phyloP scores from a whole-genome alignment of 1,140 invertebrate genomes.

The Tetragonula clypearis region DNA sequence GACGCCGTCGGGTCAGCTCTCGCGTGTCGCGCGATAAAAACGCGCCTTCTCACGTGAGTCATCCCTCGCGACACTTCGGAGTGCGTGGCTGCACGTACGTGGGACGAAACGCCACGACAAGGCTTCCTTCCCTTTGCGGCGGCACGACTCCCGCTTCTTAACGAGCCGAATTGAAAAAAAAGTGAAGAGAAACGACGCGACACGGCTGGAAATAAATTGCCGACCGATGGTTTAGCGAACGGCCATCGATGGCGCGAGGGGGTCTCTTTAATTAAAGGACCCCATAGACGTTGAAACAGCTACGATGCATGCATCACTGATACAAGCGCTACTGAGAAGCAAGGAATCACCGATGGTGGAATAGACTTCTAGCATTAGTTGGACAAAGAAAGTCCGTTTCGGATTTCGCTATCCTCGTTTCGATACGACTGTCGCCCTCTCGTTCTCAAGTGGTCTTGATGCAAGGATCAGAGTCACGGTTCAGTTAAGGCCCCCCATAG shows the following conservation, averaged over 20 bases:
- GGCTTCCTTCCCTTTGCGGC: constrained; percentile 28
- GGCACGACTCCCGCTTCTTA: constrained; percentile 4
- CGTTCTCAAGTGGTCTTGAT: no score
- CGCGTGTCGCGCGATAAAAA: constrained; percentile 42
- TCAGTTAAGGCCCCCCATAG: no score
- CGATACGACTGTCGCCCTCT: no score
- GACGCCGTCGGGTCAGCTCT: background rate
- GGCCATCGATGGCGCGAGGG: constrained; percentile 3
- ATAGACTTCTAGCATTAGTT: no score
- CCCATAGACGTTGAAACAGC: no score
- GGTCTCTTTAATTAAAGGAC: constrained; percentile 32
- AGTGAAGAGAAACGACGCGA: background rate
- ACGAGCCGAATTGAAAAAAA: constrained; percentile 25
- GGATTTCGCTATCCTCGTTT: no score
- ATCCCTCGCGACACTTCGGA: constrained; percentile 5
- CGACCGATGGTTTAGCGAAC: background rate
- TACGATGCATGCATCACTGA: no score
- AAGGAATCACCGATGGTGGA: no score
- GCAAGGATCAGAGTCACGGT: no score
- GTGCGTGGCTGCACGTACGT: constrained; percentile 19
- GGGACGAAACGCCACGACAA: background rate
- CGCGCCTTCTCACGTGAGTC: constrained; percentile 35
- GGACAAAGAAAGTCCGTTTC: no score
- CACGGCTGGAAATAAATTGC: constrained; percentile 16
- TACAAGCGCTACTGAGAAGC: no score